Base-by-base conservation (phyloP, 2,797 vertebrate genomes). In the Morelia viridis region DNA sequence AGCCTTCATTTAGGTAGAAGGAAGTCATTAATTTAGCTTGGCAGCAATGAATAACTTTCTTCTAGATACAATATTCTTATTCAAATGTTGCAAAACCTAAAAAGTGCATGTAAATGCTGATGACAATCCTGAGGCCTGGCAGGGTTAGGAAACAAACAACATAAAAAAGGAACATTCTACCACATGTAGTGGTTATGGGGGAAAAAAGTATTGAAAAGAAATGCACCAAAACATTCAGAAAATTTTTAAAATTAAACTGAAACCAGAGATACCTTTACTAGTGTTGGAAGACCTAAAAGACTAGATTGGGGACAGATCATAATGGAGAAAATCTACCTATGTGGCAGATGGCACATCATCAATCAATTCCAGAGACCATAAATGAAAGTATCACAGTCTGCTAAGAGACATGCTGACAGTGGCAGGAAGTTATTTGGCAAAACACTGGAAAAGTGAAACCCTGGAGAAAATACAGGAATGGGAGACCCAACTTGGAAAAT, bases 11-110 rank as follows among this genome's bases (percentile, higher is more conserved):
- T 80, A 24, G 22, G 41, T 80, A 80, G 19, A 41, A 80, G 8
- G 19, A 80, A 80, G 8, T 24, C 17, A 76, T 41, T 41, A 41
- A 41, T 19, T 41, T 41, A 76, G 68, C 68, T 35, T 80, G 35
- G 0, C 22, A 86, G 56, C 41, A 83, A 89, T 62, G 93, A 92
- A 61, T n/a, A 89, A 89, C 0, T 76, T 76, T 50, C 5, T 19
- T 56, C 6, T 92, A 1, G 87, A 56, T 85, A 84, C 93, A 95
- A 85, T 76, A 53, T 0, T 12, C 13, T 22, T 89, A 58, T 61
- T 85, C 89, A 53, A 92, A 91, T 13, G 3, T 65, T 86, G 88
- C 80, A 1, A 85, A 91, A 83, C n/a, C 24, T 35, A 58, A 57
- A 50, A 11, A 35, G 3, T 4, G 94, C 89, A 91, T 80, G 91